Conservation (phyloP, 2,113 vertebrate species). For the Pelusios castaneus region DNA sequence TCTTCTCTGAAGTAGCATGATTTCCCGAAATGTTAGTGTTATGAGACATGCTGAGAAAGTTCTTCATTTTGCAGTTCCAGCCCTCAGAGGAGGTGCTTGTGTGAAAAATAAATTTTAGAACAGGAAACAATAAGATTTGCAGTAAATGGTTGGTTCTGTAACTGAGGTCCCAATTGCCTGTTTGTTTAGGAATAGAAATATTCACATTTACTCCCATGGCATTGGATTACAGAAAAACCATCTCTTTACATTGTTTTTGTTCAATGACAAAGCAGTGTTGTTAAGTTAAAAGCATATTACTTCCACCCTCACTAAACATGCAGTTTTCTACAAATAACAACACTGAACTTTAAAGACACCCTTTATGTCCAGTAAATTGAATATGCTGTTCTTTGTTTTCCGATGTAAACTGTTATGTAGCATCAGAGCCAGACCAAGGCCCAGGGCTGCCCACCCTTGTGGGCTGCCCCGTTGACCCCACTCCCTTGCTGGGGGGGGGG, state of each 20-base stretch:
- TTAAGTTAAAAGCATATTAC: not conserved
- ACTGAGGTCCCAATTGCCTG: slow-evolving; percentile 16
- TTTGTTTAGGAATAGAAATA: not conserved
- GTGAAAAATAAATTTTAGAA: slow-evolving; percentile 38
- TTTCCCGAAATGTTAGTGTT: slow-evolving; percentile 60
- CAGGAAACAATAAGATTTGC: slow-evolving; percentile 39
- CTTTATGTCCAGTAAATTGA: not conserved
- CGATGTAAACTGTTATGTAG: not conserved
- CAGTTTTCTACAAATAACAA: not conserved
- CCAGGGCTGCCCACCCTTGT: no score
- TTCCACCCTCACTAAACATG: not conserved
- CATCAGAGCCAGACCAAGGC: no score
- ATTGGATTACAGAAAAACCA: not conserved
- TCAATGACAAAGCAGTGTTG: not conserved
- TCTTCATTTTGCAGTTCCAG: slow-evolving; percentile 18
- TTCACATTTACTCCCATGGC: not conserved
- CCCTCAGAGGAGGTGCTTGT: slow-evolving; percentile 35
- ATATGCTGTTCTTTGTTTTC: not conserved
- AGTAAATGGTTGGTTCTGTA: slow-evolving; percentile 56
- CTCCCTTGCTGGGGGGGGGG: no score
- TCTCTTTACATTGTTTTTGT: not conserved
- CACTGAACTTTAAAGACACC: not conserved
- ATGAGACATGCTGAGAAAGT: slow-evolving; percentile 53
- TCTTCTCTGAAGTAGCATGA: slow-evolving; percentile 35
- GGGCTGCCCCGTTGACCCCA: no score